Evolutionary conservation across 2,113 vertebrate genomes (phyloP).

Genomic region (Cephalopterus ornatus): DNA sequence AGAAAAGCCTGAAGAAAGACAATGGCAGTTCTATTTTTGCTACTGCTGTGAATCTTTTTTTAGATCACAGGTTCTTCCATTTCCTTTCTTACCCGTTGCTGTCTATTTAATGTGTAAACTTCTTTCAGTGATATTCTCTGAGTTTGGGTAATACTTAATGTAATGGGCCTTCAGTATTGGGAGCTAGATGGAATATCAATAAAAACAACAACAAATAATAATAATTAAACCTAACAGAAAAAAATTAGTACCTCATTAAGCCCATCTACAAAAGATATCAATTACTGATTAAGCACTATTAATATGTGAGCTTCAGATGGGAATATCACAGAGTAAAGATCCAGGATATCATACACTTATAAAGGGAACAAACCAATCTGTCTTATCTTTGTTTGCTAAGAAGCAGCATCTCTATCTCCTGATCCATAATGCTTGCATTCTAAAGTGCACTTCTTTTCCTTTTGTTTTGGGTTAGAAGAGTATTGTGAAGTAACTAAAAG

Average conservation of each 20-base stretch:
- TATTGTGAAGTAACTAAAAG: neutral
- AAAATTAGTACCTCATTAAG: neutral
- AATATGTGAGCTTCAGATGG: neutral
- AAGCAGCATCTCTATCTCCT: neutral
- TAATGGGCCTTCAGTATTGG: neutral
- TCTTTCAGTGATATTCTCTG: neutral
- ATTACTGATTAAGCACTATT: neutral
- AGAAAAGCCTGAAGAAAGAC: neutral
- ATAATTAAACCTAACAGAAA: neutral
- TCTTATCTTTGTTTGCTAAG: neutral
- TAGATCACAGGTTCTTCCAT: neutral
- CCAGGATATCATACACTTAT: neutral
- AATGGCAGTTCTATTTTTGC: neutral
- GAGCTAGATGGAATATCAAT: neutral
- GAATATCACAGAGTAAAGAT: neutral
- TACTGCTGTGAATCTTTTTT: neutral
- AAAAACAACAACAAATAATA: neutral
- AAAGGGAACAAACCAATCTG: neutral
- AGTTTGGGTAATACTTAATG: neutral
- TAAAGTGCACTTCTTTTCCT: neutral
- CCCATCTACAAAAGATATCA: neutral
- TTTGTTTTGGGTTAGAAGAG: neutral
- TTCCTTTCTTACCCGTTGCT: neutral
- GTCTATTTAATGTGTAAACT: neutral
- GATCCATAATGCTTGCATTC: neutral